phyloP scores from a whole-genome alignment of 2,113 vertebrate species.

The Panurus biarmicus region DNA sequence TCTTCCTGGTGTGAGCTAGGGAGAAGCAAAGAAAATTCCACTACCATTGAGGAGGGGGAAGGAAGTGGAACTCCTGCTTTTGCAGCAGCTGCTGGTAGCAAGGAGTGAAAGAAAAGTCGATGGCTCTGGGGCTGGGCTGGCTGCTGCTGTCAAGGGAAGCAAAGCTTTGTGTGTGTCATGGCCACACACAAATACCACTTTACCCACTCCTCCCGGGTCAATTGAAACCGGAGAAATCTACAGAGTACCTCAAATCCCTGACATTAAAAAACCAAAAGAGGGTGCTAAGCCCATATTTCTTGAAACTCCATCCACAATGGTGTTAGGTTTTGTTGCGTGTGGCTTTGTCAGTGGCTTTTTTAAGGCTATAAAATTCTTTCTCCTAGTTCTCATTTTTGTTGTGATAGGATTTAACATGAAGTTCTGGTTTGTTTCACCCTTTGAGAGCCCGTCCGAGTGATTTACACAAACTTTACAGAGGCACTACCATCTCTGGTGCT shows the following conservation, averaged over 20 bases:
- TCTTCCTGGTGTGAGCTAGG: not conserved
- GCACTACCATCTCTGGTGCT: slow-evolving; percentile 53
- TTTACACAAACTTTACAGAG: slow-evolving; percentile 61
- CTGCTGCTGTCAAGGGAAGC: not conserved
- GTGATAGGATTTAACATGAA: slow-evolving; percentile 3
- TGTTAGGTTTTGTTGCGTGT: not conserved
- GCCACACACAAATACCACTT: not conserved
- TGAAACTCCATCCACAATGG: not conserved
- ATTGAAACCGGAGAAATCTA: not conserved
- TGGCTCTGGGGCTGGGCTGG: not conserved
- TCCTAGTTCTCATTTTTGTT: not conserved
- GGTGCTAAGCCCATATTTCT: not conserved
- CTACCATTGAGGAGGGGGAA: not conserved
- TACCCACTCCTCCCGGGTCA: not conserved
- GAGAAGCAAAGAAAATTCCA: not conserved
- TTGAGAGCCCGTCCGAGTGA: slow-evolving; percentile 38
- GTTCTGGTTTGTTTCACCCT: slow-evolving; percentile 12
- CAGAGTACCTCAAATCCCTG: not conserved
- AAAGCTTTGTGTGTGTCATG: not conserved
- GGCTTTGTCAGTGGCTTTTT: not conserved
- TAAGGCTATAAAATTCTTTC: not conserved
- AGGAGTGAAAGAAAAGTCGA: not conserved
- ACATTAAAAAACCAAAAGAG: not conserved
- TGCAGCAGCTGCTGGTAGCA: not conserved
- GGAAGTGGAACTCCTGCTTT: not conserved